phyloP scores from a whole-genome alignment of 2,888 invertebrate genomes.

The Tridacna crocea region DNA sequence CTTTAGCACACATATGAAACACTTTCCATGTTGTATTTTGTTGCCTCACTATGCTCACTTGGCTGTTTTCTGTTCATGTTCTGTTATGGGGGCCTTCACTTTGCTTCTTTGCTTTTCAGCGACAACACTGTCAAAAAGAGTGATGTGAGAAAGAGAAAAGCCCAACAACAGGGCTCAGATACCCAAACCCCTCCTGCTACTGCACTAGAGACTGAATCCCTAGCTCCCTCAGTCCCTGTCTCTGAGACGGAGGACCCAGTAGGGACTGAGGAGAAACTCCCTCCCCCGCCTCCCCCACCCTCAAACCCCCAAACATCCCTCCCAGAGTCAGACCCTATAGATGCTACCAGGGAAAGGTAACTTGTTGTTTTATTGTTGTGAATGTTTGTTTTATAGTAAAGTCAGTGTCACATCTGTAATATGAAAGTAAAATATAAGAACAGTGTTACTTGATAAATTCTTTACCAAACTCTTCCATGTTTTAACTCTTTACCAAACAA shows the following conservation, averaged over 20 bases:
- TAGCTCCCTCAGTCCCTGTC: conserved; percentile 2
- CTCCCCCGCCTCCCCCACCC: conserved; percentile 61
- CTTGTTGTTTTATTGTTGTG: not conserved
- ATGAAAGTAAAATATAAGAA: too few relatives aligned
- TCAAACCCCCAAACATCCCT: conserved; percentile 46
- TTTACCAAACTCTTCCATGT: too few relatives aligned
- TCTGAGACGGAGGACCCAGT: conserved; percentile 37
- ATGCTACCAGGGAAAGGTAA: conserved; percentile 59
- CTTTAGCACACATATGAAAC: too few relatives aligned
- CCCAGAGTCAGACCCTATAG: conserved; percentile 48
- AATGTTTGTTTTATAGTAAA: not conserved
- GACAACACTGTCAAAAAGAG: conserved; percentile 82
- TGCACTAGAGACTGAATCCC: conserved; percentile 44
- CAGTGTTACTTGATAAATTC: too few relatives aligned
- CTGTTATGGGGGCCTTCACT: conserved; percentile 5
- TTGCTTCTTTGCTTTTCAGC: conserved; percentile 65
- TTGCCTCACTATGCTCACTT: not conserved
- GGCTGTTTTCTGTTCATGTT: conserved; percentile 1
- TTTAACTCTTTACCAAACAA: too few relatives aligned
- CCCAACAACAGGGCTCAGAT: conserved; percentile 63
- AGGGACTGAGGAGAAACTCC: conserved; percentile 52
- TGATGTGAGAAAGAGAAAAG: conserved; percentile 77
- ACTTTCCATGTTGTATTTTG: not conserved
- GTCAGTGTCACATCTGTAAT: too few relatives aligned
- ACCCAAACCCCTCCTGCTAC: conserved; percentile 45